These are phyloP conservation scores for Salvelinus namaycush DNA, from an alignment of 2,113 vertebrate species.

Conservation along the genomic window DNA sequence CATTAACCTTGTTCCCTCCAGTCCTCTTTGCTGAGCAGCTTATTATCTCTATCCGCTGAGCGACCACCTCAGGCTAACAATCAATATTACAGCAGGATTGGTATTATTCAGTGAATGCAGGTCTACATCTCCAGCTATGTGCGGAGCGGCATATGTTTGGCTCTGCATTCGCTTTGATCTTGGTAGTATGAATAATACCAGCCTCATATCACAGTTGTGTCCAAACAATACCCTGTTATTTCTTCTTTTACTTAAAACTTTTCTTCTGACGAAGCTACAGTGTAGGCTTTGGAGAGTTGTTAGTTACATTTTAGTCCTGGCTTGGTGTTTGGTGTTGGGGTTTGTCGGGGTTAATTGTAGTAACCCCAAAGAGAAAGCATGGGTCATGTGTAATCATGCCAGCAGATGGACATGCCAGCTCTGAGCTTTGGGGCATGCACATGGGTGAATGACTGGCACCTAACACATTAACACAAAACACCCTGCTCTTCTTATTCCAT, in stretches of 20 bases:
- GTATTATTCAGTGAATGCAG: slow-evolving; percentile 23
- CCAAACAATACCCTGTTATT: slow-evolving; percentile 1
- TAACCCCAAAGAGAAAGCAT: slow-evolving; percentile 6
- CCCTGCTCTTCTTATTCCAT: too few species aligned
- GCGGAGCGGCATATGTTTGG: not conserved
- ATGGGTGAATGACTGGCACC: slow-evolving; percentile 2
- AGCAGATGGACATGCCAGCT: slow-evolving; percentile 6
- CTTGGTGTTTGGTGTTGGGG: not conserved
- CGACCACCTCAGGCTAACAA: slow-evolving; percentile 23
- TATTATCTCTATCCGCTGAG: slow-evolving; percentile 29
- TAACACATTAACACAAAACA: slow-evolving; percentile 7
- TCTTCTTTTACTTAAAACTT: not conserved
- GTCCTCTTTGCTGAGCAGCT: slow-evolving; percentile 20
- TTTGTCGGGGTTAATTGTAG: not conserved
- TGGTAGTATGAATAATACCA: not conserved
- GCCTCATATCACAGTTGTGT: not conserved
- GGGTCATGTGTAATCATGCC: slow-evolving; percentile 6
- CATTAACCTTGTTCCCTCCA: not conserved
- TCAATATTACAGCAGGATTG: slow-evolving; percentile 22
- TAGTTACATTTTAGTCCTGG: not conserved
- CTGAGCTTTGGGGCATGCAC: not conserved
- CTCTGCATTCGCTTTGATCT: not conserved
- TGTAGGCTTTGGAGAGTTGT: not conserved
- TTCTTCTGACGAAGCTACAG: not conserved
- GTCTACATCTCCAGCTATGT: not conserved